phyloP scores from a whole-genome alignment of 2,797 vertebrate genomes.

The Tarsius wallacei region DNA sequence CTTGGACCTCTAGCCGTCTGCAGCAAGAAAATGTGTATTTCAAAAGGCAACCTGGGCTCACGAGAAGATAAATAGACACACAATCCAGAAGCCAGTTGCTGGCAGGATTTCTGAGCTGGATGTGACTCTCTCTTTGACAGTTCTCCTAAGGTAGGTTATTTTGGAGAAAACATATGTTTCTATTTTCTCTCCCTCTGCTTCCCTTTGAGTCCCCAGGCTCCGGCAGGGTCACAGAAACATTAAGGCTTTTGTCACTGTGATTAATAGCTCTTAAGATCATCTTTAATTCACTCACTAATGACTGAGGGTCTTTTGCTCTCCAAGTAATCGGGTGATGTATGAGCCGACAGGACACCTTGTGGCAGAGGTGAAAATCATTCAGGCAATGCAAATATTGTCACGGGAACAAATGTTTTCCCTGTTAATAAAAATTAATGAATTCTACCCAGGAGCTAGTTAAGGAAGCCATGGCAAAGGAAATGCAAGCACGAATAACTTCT shows the following conservation, averaged over 20 bases:
- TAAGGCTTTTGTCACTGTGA: constrained; percentile 99
- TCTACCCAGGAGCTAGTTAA: constrained; percentile 93
- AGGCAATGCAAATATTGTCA: constrained; percentile 98
- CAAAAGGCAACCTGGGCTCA: constrained; percentile 71
- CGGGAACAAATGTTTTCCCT: constrained; percentile 96
- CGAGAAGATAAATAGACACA: constrained; percentile 77
- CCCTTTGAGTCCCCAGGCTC: constrained; percentile 96
- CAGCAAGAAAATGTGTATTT: constrained; percentile 78
- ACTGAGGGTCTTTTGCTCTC: constrained; percentile 98
- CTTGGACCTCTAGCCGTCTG: constrained; percentile 80
- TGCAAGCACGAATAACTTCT: constrained; percentile 89
- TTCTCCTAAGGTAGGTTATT: constrained; percentile 98
- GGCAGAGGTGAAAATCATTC: constrained; percentile 99
- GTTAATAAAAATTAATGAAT: constrained; percentile 99
- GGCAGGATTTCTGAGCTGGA: constrained; percentile 92
- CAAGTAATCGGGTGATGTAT: constrained; percentile 99
- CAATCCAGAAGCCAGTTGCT: constrained; percentile 85
- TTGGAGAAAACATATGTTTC: constrained; percentile 99
- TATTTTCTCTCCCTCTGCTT: constrained; percentile 96
- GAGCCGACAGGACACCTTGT: constrained; percentile 98
- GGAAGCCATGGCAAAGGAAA: constrained; percentile 89
- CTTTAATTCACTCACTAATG: constrained; percentile 99
- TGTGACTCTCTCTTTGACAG: constrained; percentile 91
- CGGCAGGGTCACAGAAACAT: constrained; percentile 99
- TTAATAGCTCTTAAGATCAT: constrained; percentile 99